Base-by-base conservation (phyloP, 37 sponge, comb jelly and placozoan genomes). In the Theonella swinhoei region DNA sequence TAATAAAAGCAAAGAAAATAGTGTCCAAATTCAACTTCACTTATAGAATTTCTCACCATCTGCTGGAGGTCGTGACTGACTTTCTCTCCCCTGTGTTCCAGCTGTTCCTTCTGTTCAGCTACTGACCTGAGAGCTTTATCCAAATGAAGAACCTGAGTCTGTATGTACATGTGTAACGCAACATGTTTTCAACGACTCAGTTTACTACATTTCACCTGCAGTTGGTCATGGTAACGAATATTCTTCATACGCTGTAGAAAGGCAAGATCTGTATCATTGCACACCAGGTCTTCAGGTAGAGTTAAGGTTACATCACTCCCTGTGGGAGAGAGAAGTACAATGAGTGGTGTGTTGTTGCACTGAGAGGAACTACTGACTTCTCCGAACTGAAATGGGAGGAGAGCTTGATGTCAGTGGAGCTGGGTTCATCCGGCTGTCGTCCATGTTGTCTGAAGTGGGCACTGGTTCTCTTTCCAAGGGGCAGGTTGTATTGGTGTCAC, bases 191-290 rank as follows among this genome's bases (percentile, higher is more conserved):
- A n/a, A n/a, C n/a, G 14, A 47, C 54, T 17, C 54, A 47, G 14
- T 47, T 47, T 47, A 7, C 54, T 47, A 17, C 54, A 47, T 47
- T 47, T 14, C 59, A 81, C 72, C 62, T 81, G 38, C 20, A 71
- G 30, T 70, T 22, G 34, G 39, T 60, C 31, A n/a, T 61, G 25
- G 9, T 71, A 38, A 8, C 58, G 68, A 32, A 81, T 24, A 23
- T 31, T 32, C 29, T 70, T 33, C 62, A 54, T 61, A 38, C 39
- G 72, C 28, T 71, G 72, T 9, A 81, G 39, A 24, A 60, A 81
- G 43, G 82, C 82, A 38, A 81, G 62, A 28, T 81, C 82, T 25
- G 70, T 54, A 0, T 70, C 82, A 9, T 71, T 81, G 39, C 72
- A 81, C 37, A 35, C 23, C n/a, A 71, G 67, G 17, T 54, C 80